phyloP scores from a whole-genome alignment of 2,113 vertebrate genomes.

The Rissa tridactyla region DNA sequence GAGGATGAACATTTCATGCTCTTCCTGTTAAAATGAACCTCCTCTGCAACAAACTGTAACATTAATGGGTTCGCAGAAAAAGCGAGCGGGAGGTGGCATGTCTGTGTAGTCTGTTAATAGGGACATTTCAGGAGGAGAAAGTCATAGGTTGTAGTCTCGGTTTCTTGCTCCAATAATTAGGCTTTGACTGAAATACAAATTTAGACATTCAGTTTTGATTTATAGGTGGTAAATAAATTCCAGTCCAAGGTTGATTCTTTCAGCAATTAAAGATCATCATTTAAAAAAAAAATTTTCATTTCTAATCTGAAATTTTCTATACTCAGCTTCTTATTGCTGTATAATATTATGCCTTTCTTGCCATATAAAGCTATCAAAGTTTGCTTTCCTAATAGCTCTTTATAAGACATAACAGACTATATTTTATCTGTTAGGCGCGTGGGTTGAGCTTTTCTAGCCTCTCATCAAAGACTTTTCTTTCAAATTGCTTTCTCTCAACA shows the following conservation, averaged over 20 bases:
- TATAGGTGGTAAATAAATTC: not conserved
- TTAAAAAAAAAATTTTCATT: not conserved
- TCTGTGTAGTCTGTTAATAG: not conserved
- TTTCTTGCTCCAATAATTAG: not conserved
- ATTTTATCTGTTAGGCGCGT: not conserved
- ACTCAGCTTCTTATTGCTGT: not conserved
- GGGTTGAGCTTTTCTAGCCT: not conserved
- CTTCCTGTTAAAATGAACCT: not conserved
- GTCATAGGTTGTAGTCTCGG: not conserved
- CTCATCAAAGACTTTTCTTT: not conserved
- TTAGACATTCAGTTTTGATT: not conserved
- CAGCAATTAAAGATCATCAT: not conserved
- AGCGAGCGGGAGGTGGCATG: not conserved
- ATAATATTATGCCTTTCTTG: not conserved
- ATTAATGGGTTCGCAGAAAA: not conserved
- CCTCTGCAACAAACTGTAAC: not conserved
- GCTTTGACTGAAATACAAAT: not conserved
- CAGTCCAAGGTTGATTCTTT: not conserved
- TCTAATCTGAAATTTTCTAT: not conserved
- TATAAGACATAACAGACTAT: not conserved
- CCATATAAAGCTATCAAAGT: not conserved
- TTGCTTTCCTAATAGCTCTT: not conserved
- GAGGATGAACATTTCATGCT: not conserved
- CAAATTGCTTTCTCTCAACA: not conserved
- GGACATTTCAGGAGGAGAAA: not conserved